Conservation (phyloP, 2,113 vertebrate genomes). For the Bufo bufo region DNA sequence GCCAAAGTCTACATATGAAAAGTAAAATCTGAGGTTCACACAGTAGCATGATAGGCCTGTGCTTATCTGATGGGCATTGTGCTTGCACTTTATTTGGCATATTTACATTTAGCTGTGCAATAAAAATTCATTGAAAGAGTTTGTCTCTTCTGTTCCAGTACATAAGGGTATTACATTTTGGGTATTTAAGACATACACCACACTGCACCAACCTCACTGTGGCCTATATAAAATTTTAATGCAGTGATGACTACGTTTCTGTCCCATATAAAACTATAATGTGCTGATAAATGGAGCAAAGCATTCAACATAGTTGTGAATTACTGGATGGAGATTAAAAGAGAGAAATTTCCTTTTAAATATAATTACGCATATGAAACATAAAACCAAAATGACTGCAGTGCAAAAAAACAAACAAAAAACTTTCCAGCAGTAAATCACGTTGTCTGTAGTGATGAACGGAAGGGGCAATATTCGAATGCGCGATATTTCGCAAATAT, state of each 20-base stretch:
- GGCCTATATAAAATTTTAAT: not conserved
- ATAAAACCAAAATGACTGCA: too few relatives aligned
- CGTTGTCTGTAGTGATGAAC: too few relatives aligned
- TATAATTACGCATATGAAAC: too few relatives aligned
- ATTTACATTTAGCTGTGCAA: conserved; percentile 49
- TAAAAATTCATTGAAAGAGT: conserved; percentile 56
- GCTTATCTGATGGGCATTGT: conserved; percentile 46
- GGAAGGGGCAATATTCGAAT: too few relatives aligned
- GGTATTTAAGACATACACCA: conserved; percentile 41
- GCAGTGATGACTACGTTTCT: too few relatives aligned
- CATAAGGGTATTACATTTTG: conserved; percentile 53
- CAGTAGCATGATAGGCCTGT: conserved; percentile 25
- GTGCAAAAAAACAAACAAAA: too few relatives aligned
- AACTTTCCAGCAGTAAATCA: too few relatives aligned
- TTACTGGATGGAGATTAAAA: too few relatives aligned
- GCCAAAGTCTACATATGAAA: conserved; percentile 53
- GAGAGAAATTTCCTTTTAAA: too few relatives aligned
- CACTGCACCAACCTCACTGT: not conserved
- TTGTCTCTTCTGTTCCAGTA: conserved; percentile 42
- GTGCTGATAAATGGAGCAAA: not conserved
- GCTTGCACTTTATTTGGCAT: conserved; percentile 48
- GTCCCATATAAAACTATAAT: not conserved
- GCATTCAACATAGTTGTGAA: not conserved
- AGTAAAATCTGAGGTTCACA: conserved; percentile 42
- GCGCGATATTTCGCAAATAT: too few relatives aligned